Base-by-base conservation (phyloP, 1,140 invertebrate genomes). In the Mesaphorura yosii region DNA sequence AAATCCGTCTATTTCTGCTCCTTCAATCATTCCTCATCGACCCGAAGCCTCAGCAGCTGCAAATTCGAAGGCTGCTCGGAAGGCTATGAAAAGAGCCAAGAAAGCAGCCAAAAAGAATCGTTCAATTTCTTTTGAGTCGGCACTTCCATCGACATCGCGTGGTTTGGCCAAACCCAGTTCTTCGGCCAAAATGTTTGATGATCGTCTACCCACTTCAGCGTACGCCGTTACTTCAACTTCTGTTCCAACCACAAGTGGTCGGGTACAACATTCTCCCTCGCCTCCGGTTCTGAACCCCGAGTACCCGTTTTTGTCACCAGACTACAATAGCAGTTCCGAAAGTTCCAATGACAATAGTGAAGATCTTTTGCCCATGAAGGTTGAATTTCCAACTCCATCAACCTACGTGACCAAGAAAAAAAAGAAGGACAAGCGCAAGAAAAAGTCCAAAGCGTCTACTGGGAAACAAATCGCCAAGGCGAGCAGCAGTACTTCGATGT, bases 41-140 rank as follows among this genome's bases (percentile, higher is more conserved):
- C 2, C 41, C 53, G n/a, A 40, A n/a, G 3, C 25, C 17, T 27
- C 46, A 34, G 45, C 34, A 44, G 19, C 12, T 27, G 22, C 25
- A 3, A 28, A 27, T 27, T 26, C 47, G 7, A 55, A 53, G 48
- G 59, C 59, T 14, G 44, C 31, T 1, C 48, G 59, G 0, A 58
- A 56, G 48, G 59, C 59, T 6, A 48, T 55, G 50, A 62, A 62
- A 26, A 54, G 58, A 51, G 59, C 59, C 0, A 62, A 56, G 47
- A 34, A 53, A 22, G 52, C 53, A 37, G n/a, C n/a, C n/a, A n/a
- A n/a, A n/a, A n/a, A n/a, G n/a, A n/a, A n/a, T n/a, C n/a, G n/a
- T n/a, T n/a, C n/a, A n/a, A n/a, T n/a, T n/a, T n/a, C n/a, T n/a
- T n/a, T n/a, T n/a, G n/a, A n/a, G n/a, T n/a, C n/a, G n/a, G n/a